A percentile compares a stretch with the other conserved stretches of the same genome.
Conservation (phyloP, 2,797 vertebrate species). For the Meriones psammophilus region DNA sequence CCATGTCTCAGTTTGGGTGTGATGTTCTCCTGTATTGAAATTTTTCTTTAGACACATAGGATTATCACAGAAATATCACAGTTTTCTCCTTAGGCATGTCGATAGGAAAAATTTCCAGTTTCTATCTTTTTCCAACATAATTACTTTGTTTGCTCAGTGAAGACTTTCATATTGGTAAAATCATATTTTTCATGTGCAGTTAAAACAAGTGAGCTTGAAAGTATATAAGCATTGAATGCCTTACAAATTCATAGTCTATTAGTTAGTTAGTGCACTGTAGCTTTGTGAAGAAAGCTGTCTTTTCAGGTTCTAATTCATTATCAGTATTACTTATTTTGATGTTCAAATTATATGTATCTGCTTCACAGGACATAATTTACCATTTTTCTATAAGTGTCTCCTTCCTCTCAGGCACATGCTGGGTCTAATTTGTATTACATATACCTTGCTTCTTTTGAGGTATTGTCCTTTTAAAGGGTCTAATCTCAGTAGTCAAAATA, state of each 20-base stretch:
- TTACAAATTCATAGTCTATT: neutral
- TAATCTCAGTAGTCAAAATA: neutral
- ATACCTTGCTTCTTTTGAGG: fast-evolving
- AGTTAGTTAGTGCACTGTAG: neutral
- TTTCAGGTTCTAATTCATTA: neutral
- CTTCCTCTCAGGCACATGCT: neutral
- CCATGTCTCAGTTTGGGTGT: neutral
- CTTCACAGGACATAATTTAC: neutral
- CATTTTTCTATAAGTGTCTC: neutral
- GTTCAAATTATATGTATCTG: neutral
- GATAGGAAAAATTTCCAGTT: neutral
- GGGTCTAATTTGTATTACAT: neutral
- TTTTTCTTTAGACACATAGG: neutral
- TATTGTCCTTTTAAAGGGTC: neutral
- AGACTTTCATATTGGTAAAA: neutral
- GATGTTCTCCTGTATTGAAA: neutral
- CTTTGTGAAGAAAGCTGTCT: neutral
- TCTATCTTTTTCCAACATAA: neutral
- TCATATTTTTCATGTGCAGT: neutral
- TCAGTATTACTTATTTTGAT: neutral
- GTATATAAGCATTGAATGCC: neutral
- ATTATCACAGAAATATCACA: neutral
- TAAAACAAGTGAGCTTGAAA: neutral
- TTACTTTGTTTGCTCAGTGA: neutral
- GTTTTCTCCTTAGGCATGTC: neutral